Base-by-base conservation (phyloP, 2,797 vertebrate genomes). In the Nasua narica region DNA sequence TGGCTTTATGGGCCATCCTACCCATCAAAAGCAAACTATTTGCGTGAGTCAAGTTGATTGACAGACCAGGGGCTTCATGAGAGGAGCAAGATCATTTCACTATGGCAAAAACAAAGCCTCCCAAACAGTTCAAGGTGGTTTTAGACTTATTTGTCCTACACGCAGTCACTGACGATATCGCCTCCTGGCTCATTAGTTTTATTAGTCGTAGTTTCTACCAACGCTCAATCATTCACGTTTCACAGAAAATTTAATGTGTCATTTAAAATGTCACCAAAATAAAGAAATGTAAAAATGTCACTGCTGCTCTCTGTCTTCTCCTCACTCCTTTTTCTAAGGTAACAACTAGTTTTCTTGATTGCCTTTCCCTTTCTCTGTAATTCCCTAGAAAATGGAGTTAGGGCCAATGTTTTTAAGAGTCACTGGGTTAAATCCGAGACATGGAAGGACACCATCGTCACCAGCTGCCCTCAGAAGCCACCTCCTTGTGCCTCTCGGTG, bases 181-280 rank as follows among this genome's bases (percentile, higher is more conserved):
- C 72, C 65, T 67, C n/a, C 90, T 77, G 85, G 74, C 70, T 96
- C 91, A 92, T 93, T 92, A 82, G 60, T 94, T 94, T 87, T 82
- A 90, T 74, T 32, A 16, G 72, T 32, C 46, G 46, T 48, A 95
- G 74, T 48, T 79, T 69, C 18, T 83, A 86, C 21, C n/a, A n/a
- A 65, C 89, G 46, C 78, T 72, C 94, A 93, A 94, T 95, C 74
- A 83, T 83, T 94, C 94, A 70, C 48, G 60, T 82, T 84, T 90
- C 94, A 84, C 50, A 72, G 89, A 85, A 96, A 82, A 83, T 83
- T 48, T 83, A 84, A 90, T 40, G 40, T 67, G 69, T 52, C 29
- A 91, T 87, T 89, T 96, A 77, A 97, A 94, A 97, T 95, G 94
- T 94, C 89, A 93, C 70, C 90, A 82, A 88, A 95, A 76, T 60